Conservation (phyloP, 2,888 invertebrate species). For the Drosophila prostipennis region DNA sequence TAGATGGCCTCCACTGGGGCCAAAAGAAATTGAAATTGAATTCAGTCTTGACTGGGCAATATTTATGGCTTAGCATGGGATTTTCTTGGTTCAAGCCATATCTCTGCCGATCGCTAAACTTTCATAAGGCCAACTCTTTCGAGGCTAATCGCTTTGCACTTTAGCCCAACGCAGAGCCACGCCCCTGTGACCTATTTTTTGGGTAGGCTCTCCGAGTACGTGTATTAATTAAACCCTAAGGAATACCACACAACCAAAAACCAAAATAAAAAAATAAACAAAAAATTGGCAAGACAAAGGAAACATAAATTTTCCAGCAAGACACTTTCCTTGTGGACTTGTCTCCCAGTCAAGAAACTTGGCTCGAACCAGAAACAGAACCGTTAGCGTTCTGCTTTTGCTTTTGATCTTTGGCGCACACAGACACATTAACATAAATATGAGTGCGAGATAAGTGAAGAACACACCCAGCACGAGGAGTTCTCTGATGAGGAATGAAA, state of each 20-base stretch:
- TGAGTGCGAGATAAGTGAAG: slow-evolving; percentile 73
- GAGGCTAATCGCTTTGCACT: slow-evolving; percentile 27
- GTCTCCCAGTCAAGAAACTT: slow-evolving; percentile 13
- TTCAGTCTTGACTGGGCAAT: slow-evolving; percentile 27
- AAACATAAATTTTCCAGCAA: slow-evolving; percentile 73
- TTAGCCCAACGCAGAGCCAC: slow-evolving; percentile 20
- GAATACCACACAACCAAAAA: slow-evolving; percentile 13
- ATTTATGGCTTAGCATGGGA: not conserved
- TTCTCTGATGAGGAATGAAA: slow-evolving; percentile 46
- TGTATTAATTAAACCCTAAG: slow-evolving; percentile 48
- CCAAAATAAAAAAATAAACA: not conserved
- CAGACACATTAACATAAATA: slow-evolving; percentile 74
- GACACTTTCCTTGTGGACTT: slow-evolving; percentile 63
- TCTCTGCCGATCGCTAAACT: slow-evolving; percentile 7
- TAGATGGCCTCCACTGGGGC: slow-evolving; percentile 24
- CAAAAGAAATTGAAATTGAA: slow-evolving; percentile 41
- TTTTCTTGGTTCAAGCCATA: not conserved
- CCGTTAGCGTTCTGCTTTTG: slow-evolving; percentile 44
- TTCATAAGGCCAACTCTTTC: slow-evolving; percentile 2
- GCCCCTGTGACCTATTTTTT: slow-evolving; percentile 36
- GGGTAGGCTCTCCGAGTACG: not conserved
- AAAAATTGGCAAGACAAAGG: slow-evolving; percentile 61
- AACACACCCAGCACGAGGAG: slow-evolving; percentile 48
- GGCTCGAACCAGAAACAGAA: slow-evolving; percentile 22
- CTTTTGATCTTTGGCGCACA: slow-evolving; percentile 72